Conservation (phyloP, 2,888 invertebrate species). For the Polyploca ridens region DNA sequence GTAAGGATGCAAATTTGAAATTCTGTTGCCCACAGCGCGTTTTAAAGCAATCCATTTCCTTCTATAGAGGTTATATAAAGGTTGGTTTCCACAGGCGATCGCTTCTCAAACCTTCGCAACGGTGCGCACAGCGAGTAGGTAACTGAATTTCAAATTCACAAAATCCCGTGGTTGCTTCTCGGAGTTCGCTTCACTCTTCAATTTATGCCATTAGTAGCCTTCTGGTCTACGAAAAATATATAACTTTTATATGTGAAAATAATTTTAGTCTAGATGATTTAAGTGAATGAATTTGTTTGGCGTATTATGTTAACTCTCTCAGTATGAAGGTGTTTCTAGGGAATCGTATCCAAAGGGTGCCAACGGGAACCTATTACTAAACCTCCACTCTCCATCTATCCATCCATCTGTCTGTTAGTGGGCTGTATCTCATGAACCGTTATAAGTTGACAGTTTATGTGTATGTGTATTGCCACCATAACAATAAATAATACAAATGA, state of each 20-base stretch:
- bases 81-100: conserved; percentile 54
- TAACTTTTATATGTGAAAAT: conserved; percentile 53
- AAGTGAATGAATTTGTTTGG: conserved; percentile 51
- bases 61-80: conserved; percentile 39
- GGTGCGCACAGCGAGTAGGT: conserved; percentile 50
- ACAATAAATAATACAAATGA: too few relatives aligned
- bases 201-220: conserved; percentile 78
- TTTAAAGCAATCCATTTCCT: conserved; percentile 65
- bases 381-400: too few relatives aligned
- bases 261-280: conserved; percentile 55
- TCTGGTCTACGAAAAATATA: conserved; percentile 62
- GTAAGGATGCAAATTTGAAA: conserved; percentile 58
- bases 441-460: too few relatives aligned
- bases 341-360: too few relatives aligned
- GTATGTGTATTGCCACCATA: too few relatives aligned
- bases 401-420: too few relatives aligned
- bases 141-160: conserved; percentile 79
- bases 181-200: conserved; percentile 71
- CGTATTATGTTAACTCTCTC: conserved; percentile 39
- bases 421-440: too few relatives aligned
- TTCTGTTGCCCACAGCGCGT: conserved; percentile 54
- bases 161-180: conserved; percentile 72
- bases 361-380: too few relatives aligned
- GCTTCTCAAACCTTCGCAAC: conserved; percentile 56
- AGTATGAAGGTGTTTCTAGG: background rate